Conservation (phyloP, 2,888 invertebrate species). For the Nematopogon swammerdamellus region DNA sequence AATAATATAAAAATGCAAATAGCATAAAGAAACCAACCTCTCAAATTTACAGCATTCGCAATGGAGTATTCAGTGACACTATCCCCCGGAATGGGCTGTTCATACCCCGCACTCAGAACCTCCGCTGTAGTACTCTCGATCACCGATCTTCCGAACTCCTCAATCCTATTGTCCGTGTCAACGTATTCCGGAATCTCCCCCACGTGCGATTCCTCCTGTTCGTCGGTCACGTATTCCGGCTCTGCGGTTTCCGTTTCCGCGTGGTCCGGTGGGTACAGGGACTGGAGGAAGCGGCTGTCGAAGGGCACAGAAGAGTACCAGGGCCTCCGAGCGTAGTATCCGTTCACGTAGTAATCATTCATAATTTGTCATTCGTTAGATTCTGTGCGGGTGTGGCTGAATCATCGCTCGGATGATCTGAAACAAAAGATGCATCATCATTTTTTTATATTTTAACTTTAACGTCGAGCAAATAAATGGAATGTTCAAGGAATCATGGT, state of each 20-base stretch:
- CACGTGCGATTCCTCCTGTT: conserved; percentile 25
- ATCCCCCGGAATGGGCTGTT: conserved; percentile 25
- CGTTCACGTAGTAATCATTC: not conserved
- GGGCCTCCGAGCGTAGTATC: not conserved
- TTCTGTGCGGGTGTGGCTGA: not conserved
- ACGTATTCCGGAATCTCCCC: conserved; percentile 26
- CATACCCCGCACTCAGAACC: conserved; percentile 20
- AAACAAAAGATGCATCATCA: not conserved
- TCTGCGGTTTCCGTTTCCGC: conserved; percentile 4
- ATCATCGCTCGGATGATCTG: not conserved
- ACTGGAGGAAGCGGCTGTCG: not conserved
- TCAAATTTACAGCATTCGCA: conserved; percentile 42
- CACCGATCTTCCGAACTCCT: conserved; percentile 8
- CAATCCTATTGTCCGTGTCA: conserved; percentile 22
- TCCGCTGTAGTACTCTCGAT: conserved; percentile 10
- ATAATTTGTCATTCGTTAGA: not conserved
- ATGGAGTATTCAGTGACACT: conserved; percentile 37
- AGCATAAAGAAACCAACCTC: conserved; percentile 28
- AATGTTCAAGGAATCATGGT: too few species aligned
- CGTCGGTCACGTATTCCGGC: conserved; percentile 32
- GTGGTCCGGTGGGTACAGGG: not conserved
- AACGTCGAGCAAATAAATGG: too few species aligned
- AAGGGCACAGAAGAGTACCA: not conserved
- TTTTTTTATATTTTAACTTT: too few species aligned
- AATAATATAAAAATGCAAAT: too few species aligned